These are phyloP conservation scores for Catharus fuscescens DNA, from an alignment of 2,113 vertebrate genomes.

Conservation along the genomic window DNA sequence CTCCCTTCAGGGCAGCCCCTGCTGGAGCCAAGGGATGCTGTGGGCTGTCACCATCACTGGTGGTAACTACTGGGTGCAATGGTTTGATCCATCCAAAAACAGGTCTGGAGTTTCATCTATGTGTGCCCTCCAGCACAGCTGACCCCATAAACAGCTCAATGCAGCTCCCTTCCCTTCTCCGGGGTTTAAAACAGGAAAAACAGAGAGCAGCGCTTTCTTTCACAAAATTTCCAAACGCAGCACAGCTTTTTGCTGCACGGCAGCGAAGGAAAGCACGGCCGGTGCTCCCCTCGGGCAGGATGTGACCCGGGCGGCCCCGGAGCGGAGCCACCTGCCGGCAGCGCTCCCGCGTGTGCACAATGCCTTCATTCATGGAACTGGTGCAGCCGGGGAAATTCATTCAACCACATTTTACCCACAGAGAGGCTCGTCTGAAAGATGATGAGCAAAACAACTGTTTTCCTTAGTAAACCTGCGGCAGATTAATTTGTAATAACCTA, in stretches of 20 bases:
- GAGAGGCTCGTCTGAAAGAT: neutral
- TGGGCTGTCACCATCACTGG: neutral
- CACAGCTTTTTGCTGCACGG: neutral
- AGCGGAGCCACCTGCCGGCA: neutral
- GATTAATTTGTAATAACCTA: neutral
- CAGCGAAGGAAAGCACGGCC: neutral
- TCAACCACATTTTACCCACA: neutral
- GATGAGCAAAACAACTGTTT: neutral
- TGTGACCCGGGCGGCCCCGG: fast-evolving
- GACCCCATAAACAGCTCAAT: neutral
- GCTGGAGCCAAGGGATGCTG: neutral
- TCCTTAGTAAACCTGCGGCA: neutral
- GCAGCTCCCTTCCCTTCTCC: neutral
- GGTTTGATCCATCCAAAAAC: neutral
- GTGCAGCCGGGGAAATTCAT: neutral
- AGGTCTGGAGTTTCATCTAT: neutral
- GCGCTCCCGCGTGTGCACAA: neutral
- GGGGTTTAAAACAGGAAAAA: neutral
- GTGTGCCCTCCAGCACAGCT: neutral
- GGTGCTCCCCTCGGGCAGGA: neutral
- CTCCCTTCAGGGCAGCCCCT: neutral
- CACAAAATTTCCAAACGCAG: neutral
- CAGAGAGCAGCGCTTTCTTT: neutral
- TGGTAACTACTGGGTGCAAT: neutral
- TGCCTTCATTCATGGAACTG: neutral